Evolutionary conservation across 2,113 vertebrate species (phyloP), one percentile per base, ranked within the genome.

Genomic region (Gambusia holbrooki): DNA sequence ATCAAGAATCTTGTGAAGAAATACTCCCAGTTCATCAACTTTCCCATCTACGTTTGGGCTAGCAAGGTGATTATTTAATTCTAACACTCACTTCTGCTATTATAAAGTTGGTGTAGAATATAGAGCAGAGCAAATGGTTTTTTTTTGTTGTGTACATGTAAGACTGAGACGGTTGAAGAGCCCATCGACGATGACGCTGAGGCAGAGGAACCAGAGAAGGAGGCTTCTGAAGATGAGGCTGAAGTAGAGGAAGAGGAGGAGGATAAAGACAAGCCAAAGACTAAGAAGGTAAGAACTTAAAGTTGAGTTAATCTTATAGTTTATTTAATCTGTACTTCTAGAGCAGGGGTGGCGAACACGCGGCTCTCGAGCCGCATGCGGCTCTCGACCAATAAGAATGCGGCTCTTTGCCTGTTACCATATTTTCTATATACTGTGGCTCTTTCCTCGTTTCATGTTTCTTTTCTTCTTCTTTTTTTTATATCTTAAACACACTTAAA

Each of bases 11-110:
- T 99, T 0, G 97, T 99, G 70, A 98, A 75, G 89, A 99, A 99
- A 70, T 99, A 99, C 54, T 99, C 98, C 0, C 98, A 99, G 88
- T 99, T 99, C 89, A 99, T 99, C 84, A 99, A 99, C 93, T 99
- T 99, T 84, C 98, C 98, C 48, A 99, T 99, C 76, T 99, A 98
- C 0, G 96, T 99, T 12, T 99, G 98, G 98, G 97, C 97, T 89
- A 99, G 98, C 94, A 99, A 99, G 96, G 98, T 98, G 64, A 91
- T 27, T 65, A 64, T 17, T 37, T 35, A n/a, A 61, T 1, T 45
- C 3, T 40, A 12, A 35, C 1, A 3, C 17, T 3, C 54, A 60
- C 66, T 7, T 29, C 42, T 62, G 37, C 17, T 33, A 11, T 33
- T 58, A 0, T 32, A n/a, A 51, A 62, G 12, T 35, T 37, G 78